phyloP scores from a whole-genome alignment of 1,140 invertebrate species.

The Drosophila athabasca region DNA sequence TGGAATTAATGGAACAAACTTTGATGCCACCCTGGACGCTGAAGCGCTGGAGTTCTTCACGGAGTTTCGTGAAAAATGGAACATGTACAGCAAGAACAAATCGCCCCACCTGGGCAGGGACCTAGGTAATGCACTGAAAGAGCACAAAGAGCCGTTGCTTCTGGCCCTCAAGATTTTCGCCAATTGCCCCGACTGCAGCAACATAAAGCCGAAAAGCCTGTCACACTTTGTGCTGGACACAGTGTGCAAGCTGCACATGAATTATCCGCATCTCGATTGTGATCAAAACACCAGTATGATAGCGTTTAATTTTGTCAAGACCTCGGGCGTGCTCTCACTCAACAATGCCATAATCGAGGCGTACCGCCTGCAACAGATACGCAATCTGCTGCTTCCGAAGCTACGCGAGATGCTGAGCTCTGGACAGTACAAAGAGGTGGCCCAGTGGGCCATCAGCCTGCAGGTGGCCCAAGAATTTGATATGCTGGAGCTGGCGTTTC shows the following conservation, averaged over 20 bases:
- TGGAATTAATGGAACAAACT: conserved; percentile 73
- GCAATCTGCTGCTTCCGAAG: conserved; percentile 85
- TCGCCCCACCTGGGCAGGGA: conserved; percentile 83
- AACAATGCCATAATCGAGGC: conserved; percentile 85
- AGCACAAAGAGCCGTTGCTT: conserved; percentile 85
- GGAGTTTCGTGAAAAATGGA: conserved; percentile 70
- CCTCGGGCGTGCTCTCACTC: conserved; percentile 85
- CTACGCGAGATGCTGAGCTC: conserved; percentile 85
- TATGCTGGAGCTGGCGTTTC: conserved; percentile 87
- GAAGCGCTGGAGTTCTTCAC: conserved; percentile 69
- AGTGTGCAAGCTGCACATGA: conserved; percentile 84
- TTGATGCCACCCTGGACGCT: conserved; percentile 62
- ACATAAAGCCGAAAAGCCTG: conserved; percentile 85
- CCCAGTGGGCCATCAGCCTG: conserved; percentile 70
- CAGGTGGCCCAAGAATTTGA: conserved; percentile 84
- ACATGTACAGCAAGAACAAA: conserved; percentile 85
- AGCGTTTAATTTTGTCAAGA: conserved; percentile 86
- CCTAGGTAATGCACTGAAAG: conserved; percentile 84
- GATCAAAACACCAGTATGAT: conserved; percentile 85
- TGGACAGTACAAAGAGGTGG: conserved; percentile 86
- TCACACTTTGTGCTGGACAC: conserved; percentile 86
- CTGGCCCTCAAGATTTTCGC: conserved; percentile 85
- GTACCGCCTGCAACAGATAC: conserved; percentile 85
- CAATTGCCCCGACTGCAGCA: conserved; percentile 86
- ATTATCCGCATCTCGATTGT: conserved; percentile 70